Conservation (phyloP, 2,797 vertebrate genomes). For the Bryconaethiops microstoma region DNA sequence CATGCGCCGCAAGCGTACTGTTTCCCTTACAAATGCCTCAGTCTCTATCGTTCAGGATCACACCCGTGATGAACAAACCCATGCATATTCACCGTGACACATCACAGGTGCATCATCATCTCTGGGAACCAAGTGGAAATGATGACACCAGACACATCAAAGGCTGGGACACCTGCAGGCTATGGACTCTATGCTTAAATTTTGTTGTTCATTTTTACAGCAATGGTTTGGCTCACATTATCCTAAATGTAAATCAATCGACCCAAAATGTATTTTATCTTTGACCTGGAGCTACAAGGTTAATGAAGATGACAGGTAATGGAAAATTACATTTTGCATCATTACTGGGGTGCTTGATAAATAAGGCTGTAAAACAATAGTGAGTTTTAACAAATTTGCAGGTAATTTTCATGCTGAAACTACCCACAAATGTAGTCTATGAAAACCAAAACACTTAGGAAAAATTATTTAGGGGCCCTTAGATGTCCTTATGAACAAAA, state of each 20-base stretch:
- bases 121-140: conserved; percentile 22
- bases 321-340: not conserved
- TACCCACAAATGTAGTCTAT: too few relatives aligned
- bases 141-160: conserved; percentile 41
- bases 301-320: not conserved
- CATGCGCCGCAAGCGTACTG: conserved; percentile 28
- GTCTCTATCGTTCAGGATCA: conserved; percentile 31
- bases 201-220: not conserved
- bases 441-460: too few relatives aligned
- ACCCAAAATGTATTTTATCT: not conserved
- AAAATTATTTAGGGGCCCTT: too few relatives aligned
- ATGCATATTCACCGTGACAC: conserved; percentile 51
- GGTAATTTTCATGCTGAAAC: too few relatives aligned
- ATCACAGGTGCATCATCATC: conserved; percentile 28
- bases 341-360: too few relatives aligned
- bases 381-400: too few relatives aligned
- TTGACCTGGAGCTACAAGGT: not conserved
- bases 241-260: not conserved
- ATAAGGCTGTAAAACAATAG: too few relatives aligned
- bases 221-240: not conserved
- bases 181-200: conserved; percentile 26
- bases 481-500: too few relatives aligned
- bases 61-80: conserved; percentile 42
- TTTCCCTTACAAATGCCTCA: conserved; percentile 31
- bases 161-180: conserved; percentile 44